Conservation (phyloP, 2,797 vertebrate genomes). For the Cygnus olor region DNA sequence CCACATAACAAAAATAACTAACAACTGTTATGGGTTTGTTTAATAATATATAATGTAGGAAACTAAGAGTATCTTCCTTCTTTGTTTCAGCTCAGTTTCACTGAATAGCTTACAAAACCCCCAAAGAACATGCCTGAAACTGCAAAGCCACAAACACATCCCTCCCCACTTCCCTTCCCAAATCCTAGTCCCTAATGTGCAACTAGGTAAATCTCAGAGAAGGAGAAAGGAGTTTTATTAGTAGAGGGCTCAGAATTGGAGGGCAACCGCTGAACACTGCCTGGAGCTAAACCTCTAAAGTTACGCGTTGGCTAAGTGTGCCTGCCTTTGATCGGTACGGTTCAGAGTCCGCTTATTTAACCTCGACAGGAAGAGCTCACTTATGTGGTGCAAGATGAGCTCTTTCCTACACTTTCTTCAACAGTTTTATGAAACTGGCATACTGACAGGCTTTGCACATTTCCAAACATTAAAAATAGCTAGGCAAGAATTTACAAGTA, state of each 20-base stretch:
- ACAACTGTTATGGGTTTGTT: constrained; percentile 29
- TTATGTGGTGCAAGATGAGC: constrained; percentile 47
- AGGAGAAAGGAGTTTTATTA: constrained; percentile 52
- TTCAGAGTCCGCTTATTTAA: constrained; percentile 34
- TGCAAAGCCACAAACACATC: constrained; percentile 59
- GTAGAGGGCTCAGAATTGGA: constrained; percentile 52
- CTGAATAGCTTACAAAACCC: constrained; percentile 45
- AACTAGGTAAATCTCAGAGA: constrained; percentile 4
- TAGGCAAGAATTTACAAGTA: constrained; percentile 29
- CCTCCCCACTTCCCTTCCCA: constrained; percentile 39
- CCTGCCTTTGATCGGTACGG: constrained; percentile 11
- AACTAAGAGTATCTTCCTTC: constrained; percentile 44
- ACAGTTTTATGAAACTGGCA: constrained; percentile 31
- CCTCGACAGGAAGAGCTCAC: constrained; percentile 51
- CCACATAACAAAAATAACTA: constrained; percentile 36
- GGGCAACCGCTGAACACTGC: constrained; percentile 45
- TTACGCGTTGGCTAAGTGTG: background rate
- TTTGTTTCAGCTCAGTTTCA: constrained; percentile 54
- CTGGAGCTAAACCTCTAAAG: constrained; percentile 49
- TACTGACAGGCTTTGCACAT: constrained; percentile 34
- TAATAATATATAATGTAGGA: constrained; percentile 56
- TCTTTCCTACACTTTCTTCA: constrained; percentile 53
- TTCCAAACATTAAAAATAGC: constrained; percentile 40
- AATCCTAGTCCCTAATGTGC: constrained; percentile 31
- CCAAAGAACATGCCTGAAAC: constrained; percentile 58